Evolutionary conservation across 2,888 invertebrate genomes (phyloP), one percentile per base, ranked within the genome.

Genomic region (Hyposoter dolosus): DNA sequence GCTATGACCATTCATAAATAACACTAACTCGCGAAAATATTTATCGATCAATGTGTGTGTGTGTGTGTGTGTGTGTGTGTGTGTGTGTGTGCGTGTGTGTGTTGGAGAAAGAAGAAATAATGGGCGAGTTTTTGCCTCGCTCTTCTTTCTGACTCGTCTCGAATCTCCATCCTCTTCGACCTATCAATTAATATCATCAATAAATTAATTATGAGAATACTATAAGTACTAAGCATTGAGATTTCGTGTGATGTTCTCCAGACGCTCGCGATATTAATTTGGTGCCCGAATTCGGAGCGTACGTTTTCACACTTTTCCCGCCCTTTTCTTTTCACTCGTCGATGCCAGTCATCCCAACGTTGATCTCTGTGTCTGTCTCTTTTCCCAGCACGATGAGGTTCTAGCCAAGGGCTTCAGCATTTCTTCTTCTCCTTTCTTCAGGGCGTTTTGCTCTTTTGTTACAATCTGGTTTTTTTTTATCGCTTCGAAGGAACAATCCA

Each of bases 181-280:
- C 71, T 85, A 83, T 72, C 72, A 85, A 88, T 90, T 87, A 89
- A 88, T 90, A 91, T 88, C 90, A 89, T 92, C 91, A 92, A 93
- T 93, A 93, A 93, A 93, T 93, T 91, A 93, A 93, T 89, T 89
- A 91, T 90, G 91, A 93, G 92, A 92, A 88, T 88, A 88, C 92
- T 93, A 92, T 92, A 92, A 93, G 92, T 93, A 93, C 92, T 91
- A 93, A 90, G 90, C 90, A 89, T 90, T 89, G 88, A 66, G 63
- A 84, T 79, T 86, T 81, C 28, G 47, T 74, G 68, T 45, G 76
- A 71, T 76, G 82, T 85, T 72, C 28, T 56, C 12, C 12, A 0
- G 2, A 9, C 19, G 23, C 23, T 56, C 23, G 40, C 0, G 3
- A 7, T 56, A 23, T 23, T 23, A 3, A 10, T 56, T 7, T 10